Conservation (phyloP, 2,888 invertebrate species). For the Dryobotodes eremita region DNA sequence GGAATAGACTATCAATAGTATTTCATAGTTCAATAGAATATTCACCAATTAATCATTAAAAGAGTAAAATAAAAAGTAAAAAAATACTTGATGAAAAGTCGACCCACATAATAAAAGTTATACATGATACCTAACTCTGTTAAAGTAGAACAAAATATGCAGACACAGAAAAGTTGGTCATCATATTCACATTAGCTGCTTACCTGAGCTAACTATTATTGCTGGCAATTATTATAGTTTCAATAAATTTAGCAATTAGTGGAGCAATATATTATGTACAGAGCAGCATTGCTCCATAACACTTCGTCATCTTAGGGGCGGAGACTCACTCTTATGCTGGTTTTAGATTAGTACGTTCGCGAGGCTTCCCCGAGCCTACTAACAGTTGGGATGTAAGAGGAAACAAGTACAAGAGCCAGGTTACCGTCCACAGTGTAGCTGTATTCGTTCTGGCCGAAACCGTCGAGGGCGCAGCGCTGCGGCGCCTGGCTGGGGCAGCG, state of each 20-base stretch:
- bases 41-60: too few species aligned
- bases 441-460: conserved; percentile 28
- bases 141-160: neutral
- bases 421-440: conserved; percentile 53
- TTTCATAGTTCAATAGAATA: too few species aligned
- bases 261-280: neutral
- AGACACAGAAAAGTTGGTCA: neutral
- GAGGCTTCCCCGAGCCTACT: neutral
- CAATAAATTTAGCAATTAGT: neutral
- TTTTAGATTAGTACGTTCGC: neutral
- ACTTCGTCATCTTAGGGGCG: neutral
- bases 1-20: too few species aligned
- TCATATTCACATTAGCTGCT: too few species aligned
- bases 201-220: neutral
- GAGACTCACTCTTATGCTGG: too few species aligned
- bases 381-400: neutral
- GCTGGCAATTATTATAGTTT: neutral
- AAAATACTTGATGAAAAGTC: too few species aligned
- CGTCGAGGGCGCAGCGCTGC: conserved; percentile 17
- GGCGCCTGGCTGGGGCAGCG: conserved; percentile 6
- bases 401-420: neutral
- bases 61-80: too few species aligned
- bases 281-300: neutral
- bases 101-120: too few species aligned
- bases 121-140: neutral